Evolutionary conservation across 2,888 invertebrate species (phyloP).

Genomic region (Eilema sororculum): DNA sequence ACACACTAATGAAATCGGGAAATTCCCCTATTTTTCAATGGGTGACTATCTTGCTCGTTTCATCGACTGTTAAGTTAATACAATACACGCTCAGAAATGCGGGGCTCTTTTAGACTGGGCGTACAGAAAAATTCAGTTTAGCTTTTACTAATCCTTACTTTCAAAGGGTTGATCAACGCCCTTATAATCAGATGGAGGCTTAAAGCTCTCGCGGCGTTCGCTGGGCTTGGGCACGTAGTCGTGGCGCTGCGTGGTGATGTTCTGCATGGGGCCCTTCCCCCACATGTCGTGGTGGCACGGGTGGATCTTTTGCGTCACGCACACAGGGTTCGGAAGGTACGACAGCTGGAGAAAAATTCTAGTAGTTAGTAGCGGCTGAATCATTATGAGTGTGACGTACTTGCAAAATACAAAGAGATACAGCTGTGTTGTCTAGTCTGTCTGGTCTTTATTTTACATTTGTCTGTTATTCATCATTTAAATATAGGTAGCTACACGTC

Average conservation of each 20-base stretch:
- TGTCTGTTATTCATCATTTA: too few species aligned
- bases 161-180: conserved; percentile 78
- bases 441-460: too few species aligned
- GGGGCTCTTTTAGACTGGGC: neutral
- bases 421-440: too few species aligned
- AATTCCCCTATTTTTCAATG: neutral
- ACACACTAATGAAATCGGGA: neutral
- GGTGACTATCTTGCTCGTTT: neutral
- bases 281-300: conserved; percentile 89
- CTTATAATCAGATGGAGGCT: conserved; percentile 74
- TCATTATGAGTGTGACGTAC: too few species aligned
- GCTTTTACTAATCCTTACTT: conserved; percentile 66
- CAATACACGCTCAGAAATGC: neutral
- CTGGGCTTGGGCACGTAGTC: conserved; percentile 90
- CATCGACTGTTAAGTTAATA: neutral
- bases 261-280: conserved; percentile 90
- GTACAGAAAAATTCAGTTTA: neutral
- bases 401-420: too few species aligned
- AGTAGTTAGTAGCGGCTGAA: neutral
- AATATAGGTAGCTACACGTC: too few species aligned
- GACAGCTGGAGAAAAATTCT: conserved; percentile 74
- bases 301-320: conserved; percentile 87
- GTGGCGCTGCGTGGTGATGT: conserved; percentile 91
- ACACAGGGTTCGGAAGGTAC: conserved; percentile 87
- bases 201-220: conserved; percentile 76